These are phyloP conservation scores for Dendrophyllia cribrosa DNA, from an alignment of 64 coral and sea anemone species.

Conservation along the genomic window DNA sequence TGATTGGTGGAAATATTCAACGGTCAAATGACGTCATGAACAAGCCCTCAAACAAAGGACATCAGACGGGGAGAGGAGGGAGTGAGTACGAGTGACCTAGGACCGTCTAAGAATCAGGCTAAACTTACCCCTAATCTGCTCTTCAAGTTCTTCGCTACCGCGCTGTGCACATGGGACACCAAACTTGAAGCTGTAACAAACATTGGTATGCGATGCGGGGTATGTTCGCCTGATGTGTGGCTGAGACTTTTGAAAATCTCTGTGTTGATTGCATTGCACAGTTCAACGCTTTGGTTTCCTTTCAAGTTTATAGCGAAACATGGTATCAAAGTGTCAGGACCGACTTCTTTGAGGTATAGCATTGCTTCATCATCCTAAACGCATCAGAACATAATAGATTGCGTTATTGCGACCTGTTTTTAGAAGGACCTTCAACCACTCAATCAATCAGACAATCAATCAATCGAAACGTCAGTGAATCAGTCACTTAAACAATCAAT, in stretches of 20 bases:
- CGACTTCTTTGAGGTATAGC: constrained; percentile 76
- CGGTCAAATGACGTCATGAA: too few relatives aligned
- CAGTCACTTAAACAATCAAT: too few relatives aligned
- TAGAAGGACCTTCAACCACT: too few relatives aligned
- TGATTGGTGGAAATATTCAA: too few relatives aligned
- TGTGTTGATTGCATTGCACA: constrained; percentile 74
- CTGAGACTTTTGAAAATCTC: constrained; percentile 53
- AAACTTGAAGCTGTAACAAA: constrained; percentile 80
- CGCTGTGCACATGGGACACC: constrained; percentile 33
- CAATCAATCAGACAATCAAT: too few relatives aligned
- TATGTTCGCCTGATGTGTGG: constrained; percentile 56
- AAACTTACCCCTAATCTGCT: constrained; percentile 78
- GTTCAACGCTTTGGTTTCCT: constrained; percentile 66
- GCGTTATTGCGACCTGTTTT: not conserved
- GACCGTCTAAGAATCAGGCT: not conserved
- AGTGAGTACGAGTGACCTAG: too few relatives aligned
- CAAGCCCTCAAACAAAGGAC: too few relatives aligned
- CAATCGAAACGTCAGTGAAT: too few relatives aligned
- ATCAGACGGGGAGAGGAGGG: too few relatives aligned
- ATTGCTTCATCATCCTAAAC: constrained; percentile 76
- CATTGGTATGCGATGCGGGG: constrained; percentile 71
- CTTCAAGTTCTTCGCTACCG: constrained; percentile 70
- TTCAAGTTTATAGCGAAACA: constrained; percentile 85
- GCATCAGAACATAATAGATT: not conserved
- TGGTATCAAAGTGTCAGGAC: constrained; percentile 85